Evolutionary conservation across 2,888 invertebrate species (phyloP).

Genomic region (Sarcophaga carnaria): DNA sequence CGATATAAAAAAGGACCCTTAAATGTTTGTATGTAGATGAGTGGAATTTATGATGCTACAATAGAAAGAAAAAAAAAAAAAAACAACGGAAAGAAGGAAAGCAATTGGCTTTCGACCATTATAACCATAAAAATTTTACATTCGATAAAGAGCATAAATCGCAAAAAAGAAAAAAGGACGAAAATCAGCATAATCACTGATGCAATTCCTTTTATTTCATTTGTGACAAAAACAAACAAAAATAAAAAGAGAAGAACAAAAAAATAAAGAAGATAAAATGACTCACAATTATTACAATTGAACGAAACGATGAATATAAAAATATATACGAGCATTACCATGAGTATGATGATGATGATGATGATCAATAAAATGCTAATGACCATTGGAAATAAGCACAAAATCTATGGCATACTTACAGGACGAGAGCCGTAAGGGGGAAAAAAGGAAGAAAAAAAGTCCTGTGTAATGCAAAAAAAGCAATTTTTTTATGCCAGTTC

Average conservation of each 20-base stretch:
- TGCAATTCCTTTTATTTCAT: constrained; percentile 52
- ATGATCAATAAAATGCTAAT: constrained; percentile 34
- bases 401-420: constrained; percentile 38
- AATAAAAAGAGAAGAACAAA: background rate
- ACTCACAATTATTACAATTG: constrained; percentile 53
- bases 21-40: background rate
- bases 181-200: constrained; percentile 60
- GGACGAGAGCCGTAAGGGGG: constrained; percentile 8
- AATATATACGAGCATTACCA: constrained; percentile 21
- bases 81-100: background rate
- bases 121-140: constrained; percentile 61
- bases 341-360: constrained; percentile 6
- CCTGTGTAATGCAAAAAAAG: constrained; percentile 55
- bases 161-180: background rate
- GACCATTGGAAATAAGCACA: constrained; percentile 3
- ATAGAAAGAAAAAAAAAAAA: background rate
- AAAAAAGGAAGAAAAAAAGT: constrained; percentile 3
- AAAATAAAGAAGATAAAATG: constrained; percentile 44
- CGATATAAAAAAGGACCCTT: background rate
- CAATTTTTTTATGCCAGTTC: constrained; percentile 49
- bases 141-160: constrained; percentile 31
- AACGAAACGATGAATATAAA: constrained; percentile 62
- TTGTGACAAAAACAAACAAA: constrained; percentile 20
- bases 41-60: background rate
- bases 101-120: constrained; percentile 51